These are phyloP conservation scores for Pandemis heparana DNA, from an alignment of 2,888 invertebrate species.

Conservation along the genomic window DNA sequence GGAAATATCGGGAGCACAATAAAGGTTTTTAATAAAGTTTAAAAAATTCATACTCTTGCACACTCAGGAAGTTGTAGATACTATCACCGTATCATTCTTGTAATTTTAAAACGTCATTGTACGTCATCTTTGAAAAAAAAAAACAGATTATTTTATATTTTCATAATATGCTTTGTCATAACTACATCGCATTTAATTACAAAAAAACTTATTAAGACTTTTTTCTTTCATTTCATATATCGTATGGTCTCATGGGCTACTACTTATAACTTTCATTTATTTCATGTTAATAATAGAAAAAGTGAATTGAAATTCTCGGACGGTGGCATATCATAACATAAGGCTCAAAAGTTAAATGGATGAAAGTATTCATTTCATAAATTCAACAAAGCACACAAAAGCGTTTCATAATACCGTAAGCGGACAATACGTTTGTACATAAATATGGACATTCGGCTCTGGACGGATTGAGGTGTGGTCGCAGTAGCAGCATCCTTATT, in stretches of 20 bases:
- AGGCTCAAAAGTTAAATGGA: slow-evolving; percentile 29
- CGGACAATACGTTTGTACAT: slow-evolving; percentile 58
- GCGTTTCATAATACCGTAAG: slow-evolving; percentile 48
- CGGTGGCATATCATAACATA: slow-evolving; percentile 22
- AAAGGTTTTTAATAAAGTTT: too few species aligned
- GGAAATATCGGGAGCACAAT: too few species aligned
- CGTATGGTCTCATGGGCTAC: background rate
- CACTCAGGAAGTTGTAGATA: too few species aligned
- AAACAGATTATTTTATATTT: too few species aligned
- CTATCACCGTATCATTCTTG: background rate
- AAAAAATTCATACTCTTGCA: too few species aligned
- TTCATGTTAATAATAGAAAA: slow-evolving; percentile 31
- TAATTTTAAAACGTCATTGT: background rate
- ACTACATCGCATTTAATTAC: too few species aligned
- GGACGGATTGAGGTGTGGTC: slow-evolving; percentile 46
- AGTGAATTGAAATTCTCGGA: slow-evolving; percentile 19
- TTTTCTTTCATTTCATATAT: background rate
- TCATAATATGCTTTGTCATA: too few species aligned
- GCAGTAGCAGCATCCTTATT: slow-evolving; percentile 22
- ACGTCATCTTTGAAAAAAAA: background rate
- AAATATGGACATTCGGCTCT: slow-evolving; percentile 55
- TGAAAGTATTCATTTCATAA: slow-evolving; percentile 44
- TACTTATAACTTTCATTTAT: background rate
- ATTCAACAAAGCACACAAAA: slow-evolving; percentile 41
- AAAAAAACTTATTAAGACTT: too few species aligned